Percentiles rank a stretch among this genome's conserved stretches.
phyloP scores from a whole-genome alignment of 2,797 vertebrate genomes.

The Platyrinchus mystaceus region DNA sequence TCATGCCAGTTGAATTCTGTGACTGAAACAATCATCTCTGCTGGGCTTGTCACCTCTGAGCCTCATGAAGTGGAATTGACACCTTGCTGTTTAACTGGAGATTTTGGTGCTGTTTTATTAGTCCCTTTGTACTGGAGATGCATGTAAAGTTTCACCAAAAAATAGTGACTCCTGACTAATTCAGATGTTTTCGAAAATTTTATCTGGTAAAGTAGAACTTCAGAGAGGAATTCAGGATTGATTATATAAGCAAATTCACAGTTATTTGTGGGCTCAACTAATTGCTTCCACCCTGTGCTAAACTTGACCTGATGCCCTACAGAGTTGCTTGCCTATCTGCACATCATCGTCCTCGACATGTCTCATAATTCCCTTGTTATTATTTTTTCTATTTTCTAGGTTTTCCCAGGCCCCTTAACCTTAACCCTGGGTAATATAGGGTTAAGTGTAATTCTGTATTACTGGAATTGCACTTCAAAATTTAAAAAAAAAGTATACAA shows the following conservation, averaged over 20 bases:
- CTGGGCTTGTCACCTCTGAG: not conserved
- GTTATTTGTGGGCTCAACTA: conserved; percentile 21
- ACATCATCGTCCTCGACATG: conserved; percentile 48
- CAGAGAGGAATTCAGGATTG: conserved; percentile 9
- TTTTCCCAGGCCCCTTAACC: conserved; percentile 59
- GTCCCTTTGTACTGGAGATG: not conserved
- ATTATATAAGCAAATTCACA: conserved; percentile 28
- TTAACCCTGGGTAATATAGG: not conserved
- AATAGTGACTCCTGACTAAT: not conserved
- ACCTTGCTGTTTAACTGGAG: not conserved
- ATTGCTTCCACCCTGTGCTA: conserved; percentile 46
- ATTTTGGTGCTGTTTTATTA: not conserved
- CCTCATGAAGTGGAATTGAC: not conserved
- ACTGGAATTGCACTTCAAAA: not conserved
- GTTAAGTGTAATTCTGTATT: conserved; percentile 4
- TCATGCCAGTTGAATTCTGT: not conserved
- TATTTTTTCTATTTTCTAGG: conserved; percentile 41
- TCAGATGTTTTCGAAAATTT: not conserved
- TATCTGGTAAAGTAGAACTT: not conserved
- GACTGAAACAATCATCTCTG: not conserved
- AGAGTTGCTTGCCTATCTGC: not conserved
- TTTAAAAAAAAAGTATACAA: not conserved
- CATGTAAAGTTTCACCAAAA: not conserved
- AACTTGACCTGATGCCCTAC: conserved; percentile 54
- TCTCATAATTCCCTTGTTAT: conserved; percentile 46